Conservation (phyloP, 2,888 invertebrate genomes). For the Synanthedon vespiformis region DNA sequence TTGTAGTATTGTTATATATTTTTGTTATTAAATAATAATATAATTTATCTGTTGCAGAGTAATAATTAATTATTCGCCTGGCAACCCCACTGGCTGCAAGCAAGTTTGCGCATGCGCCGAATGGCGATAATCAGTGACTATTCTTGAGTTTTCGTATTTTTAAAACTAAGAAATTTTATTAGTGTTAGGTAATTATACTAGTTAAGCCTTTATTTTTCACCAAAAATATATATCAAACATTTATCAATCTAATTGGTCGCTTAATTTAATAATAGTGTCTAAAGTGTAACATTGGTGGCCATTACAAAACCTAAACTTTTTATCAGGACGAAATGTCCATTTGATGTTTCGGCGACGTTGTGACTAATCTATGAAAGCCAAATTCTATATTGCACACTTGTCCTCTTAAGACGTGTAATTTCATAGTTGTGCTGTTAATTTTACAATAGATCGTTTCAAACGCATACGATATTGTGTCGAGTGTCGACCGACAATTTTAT, state of each 20-base stretch:
- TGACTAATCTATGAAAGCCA: slow-evolving; percentile 56
- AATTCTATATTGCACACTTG: slow-evolving; percentile 35
- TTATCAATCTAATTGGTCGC: slow-evolving; percentile 23
- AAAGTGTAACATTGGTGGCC: slow-evolving; percentile 69
- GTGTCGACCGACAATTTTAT: slow-evolving; percentile 53
- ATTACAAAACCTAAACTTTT: slow-evolving; percentile 70
- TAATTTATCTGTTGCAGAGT: neutral
- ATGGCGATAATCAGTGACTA: slow-evolving; percentile 68
- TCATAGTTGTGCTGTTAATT: slow-evolving; percentile 22
- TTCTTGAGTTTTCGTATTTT: slow-evolving; percentile 66
- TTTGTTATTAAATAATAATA: neutral
- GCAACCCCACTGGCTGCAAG: slow-evolving; percentile 53
- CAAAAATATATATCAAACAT: slow-evolving; percentile 19
- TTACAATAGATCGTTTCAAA: slow-evolving; percentile 24
- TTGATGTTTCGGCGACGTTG: slow-evolving; percentile 71
- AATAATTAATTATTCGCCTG: slow-evolving; percentile 11
- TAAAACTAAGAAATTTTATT: slow-evolving; percentile 63
- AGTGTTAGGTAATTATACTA: slow-evolving; percentile 49
- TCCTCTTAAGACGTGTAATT: neutral
- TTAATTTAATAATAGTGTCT: slow-evolving; percentile 40
- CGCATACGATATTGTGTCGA: slow-evolving; percentile 49
- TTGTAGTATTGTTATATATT: neutral
- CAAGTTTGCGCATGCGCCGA: slow-evolving; percentile 71
- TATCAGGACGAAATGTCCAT: slow-evolving; percentile 68
- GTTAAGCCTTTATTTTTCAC: slow-evolving; percentile 34